Base-by-base conservation (phyloP, 2,888 invertebrate species). In the Allophyes oxyacanthae region DNA sequence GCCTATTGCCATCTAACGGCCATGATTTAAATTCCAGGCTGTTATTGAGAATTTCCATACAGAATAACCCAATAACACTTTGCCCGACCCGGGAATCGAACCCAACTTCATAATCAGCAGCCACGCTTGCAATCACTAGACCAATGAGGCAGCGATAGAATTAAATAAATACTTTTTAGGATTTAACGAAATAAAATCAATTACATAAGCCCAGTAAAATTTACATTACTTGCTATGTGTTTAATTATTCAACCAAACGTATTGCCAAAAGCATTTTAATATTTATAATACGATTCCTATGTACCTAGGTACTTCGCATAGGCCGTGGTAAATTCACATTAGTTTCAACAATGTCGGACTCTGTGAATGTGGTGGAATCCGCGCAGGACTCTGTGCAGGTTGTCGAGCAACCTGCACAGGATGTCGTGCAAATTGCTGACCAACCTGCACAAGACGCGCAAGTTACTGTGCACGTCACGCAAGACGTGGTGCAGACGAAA, bases 281-380 rank as follows among this genome's bases (percentile, higher is more conserved):
- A 53, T 52, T n/a, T n/a, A n/a, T n/a, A n/a, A n/a, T n/a, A n/a
- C n/a, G n/a, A n/a, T n/a, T n/a, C n/a, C n/a, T n/a, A 45, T 20
- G 56, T 62, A 50, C 40, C 51, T 15, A 32, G 32, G 52, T 53
- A 8, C 28, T 43, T 65, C 66, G 65, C 59, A 63, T 78, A 83
- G 83, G 75, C 75, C 66, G 77, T 71, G 74, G 34, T 64, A 60
- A 4, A 60, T 52, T 73, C 64, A 67, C 51, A 55, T 55, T 63
- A 56, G 56, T 69, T 61, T 32, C 46, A 49, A 84, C 73, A 77
- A 92, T 91, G 92, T 83, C 87, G 72, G 83, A 84, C 64, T 79
- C 88, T 69, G 90, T 91, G 85, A 81, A 80, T 75, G 87, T 88
- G 78, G 81, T 78, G 49, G 86, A 86, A 30, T 1, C 73, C 34